Evolutionary conservation across 2,888 invertebrate genomes (phyloP).

Genomic region (Julus scanicus): DNA sequence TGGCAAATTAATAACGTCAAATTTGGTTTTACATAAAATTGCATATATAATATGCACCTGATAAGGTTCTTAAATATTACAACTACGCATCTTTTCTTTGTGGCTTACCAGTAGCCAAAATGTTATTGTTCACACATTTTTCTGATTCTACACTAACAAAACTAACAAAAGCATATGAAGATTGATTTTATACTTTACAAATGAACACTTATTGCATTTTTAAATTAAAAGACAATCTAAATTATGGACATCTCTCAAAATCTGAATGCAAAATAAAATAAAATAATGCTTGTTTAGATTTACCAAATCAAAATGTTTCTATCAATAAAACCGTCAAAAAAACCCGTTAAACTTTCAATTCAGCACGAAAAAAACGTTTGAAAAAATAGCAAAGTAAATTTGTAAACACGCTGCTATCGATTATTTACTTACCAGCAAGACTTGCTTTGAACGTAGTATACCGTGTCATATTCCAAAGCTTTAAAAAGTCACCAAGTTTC

Average conservation of each 20-base stretch:
- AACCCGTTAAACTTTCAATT: neutral
- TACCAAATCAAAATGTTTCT: neutral
- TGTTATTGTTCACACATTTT: too few species aligned
- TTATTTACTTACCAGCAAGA: slow-evolving; percentile 30
- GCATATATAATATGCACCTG: too few species aligned
- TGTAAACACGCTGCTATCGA: neutral
- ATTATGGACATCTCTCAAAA: neutral
- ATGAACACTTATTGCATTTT: too few species aligned
- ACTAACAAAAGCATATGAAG: too few species aligned
- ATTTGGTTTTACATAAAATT: too few species aligned
- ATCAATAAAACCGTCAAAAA: neutral
- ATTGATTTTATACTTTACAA: too few species aligned
- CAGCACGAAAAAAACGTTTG: neutral
- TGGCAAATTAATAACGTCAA: too few species aligned
- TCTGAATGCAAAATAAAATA: neutral
- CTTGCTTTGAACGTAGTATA: neutral
- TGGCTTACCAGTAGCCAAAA: too few species aligned
- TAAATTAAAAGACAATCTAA: too few species aligned
- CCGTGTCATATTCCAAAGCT: slow-evolving; percentile 5
- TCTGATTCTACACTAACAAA: too few species aligned
- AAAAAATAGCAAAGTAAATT: neutral
- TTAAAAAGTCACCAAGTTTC: slow-evolving; percentile 1
- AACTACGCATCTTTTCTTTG: too few species aligned
- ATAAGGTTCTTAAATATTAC: too few species aligned
- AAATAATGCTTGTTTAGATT: neutral